phyloP scores from a whole-genome alignment of 2,797 vertebrate genomes.

The Spinus olivaceus region DNA sequence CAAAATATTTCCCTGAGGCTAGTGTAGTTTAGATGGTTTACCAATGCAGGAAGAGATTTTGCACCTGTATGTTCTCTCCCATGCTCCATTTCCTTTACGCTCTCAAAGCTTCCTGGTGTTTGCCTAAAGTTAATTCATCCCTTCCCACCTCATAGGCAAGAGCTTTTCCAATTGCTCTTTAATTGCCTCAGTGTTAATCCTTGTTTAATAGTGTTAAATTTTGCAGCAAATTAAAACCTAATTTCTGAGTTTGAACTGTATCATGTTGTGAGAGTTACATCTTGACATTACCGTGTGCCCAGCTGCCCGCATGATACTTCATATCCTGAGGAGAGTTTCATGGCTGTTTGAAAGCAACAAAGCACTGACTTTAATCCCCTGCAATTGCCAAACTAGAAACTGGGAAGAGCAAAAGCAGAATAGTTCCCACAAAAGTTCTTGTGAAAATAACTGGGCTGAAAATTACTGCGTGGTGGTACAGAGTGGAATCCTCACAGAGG shows the following conservation, averaged over 20 bases:
- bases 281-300: not conserved
- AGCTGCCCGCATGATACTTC: not conserved
- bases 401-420: not conserved
- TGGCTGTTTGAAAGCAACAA: not conserved
- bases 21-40: not conserved
- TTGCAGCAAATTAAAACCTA: constrained; percentile 39
- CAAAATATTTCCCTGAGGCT: not conserved
- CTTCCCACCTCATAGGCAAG: not conserved
- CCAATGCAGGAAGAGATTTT: not conserved
- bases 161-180: constrained; percentile 2
- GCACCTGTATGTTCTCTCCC: not conserved
- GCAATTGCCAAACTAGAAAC: not conserved
- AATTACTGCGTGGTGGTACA: not conserved
- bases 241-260: constrained; percentile 11
- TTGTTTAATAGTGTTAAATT: constrained; percentile 31
- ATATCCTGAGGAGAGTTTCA: not conserved
- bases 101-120: not conserved
- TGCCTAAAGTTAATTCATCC: constrained; percentile 4
- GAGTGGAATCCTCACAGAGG: not conserved
- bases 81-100: not conserved
- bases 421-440: not conserved
- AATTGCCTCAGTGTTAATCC: constrained; percentile 32
- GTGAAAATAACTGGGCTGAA: not conserved
- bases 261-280: not conserved
- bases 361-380: not conserved